Percentiles rank a stretch among this genome's conserved stretches.
phyloP scores from a whole-genome alignment of 1,140 invertebrate genomes.

The Caligus rogercresseyi region DNA sequence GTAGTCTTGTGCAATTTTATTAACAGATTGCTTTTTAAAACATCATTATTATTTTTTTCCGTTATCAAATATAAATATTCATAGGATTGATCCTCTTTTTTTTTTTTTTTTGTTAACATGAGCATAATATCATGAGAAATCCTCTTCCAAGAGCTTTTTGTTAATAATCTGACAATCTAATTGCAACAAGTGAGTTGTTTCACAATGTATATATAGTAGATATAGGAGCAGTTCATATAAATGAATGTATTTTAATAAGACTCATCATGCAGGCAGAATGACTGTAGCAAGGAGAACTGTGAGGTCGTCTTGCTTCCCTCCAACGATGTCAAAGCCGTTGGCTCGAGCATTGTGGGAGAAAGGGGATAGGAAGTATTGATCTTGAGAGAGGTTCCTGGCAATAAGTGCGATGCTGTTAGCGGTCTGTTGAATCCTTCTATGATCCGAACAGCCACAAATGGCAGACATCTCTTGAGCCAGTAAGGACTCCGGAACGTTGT shows the following conservation, averaged over 20 bases:
- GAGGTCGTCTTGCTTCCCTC: constrained; percentile 95
- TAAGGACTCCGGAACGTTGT: constrained; percentile 81
- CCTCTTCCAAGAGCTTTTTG: no score
- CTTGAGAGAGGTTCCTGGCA: constrained; percentile 77
- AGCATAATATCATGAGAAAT: no score
- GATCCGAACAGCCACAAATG: constrained; percentile 47
- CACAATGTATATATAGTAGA: no score
- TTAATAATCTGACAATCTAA: background rate
- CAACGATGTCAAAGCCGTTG: constrained; percentile 65
- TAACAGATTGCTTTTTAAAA: no score
- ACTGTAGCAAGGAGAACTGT: constrained; percentile 83
- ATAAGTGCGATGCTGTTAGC: constrained; percentile 87
- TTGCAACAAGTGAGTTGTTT: no score
- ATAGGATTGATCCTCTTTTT: no score
- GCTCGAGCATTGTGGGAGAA: constrained; percentile 77
- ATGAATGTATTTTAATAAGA: no score
- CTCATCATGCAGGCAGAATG: constrained; percentile 12
- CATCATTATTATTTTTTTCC: no score
- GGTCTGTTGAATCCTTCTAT: constrained; percentile 57
- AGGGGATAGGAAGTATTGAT: constrained; percentile 82
- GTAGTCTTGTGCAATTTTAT: no score
- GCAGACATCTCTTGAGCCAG: constrained; percentile 53
- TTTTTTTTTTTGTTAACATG: no score
- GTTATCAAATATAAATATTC: background rate
- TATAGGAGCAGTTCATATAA: no score